Conservation (phyloP, 2,113 vertebrate genomes). For the Motacilla tschutschensis region DNA sequence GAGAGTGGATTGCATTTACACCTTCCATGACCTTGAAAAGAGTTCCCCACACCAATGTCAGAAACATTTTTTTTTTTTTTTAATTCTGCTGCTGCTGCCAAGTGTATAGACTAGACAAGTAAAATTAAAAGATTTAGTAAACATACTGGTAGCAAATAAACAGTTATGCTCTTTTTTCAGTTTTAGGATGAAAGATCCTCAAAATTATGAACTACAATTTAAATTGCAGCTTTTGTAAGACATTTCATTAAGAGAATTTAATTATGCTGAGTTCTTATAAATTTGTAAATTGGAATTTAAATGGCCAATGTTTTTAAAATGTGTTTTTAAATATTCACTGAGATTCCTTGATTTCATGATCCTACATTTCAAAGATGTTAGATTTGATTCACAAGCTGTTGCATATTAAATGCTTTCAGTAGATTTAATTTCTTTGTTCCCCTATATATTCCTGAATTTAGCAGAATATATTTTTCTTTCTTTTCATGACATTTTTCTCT, state of each 20-base stretch:
- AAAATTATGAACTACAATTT: not conserved
- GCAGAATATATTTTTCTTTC: not conserved
- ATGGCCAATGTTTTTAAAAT: not conserved
- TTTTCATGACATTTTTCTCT: not conserved
- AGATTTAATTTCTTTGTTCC: not conserved
- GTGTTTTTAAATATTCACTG: not conserved
- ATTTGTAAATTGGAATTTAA: not conserved
- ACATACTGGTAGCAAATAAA: not conserved
- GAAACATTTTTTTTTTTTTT: not conserved
- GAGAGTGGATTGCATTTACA: not conserved
- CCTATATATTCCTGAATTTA: not conserved
- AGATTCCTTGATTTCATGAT: not conserved
- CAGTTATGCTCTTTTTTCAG: not conserved
- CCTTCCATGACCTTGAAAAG: slow-evolving; percentile 64
- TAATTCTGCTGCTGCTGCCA: not conserved
- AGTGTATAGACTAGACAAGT: not conserved
- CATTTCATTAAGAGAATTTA: not conserved
- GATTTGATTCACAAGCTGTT: not conserved
- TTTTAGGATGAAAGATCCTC: not conserved
- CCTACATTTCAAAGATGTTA: not conserved
- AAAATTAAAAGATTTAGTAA: not conserved
- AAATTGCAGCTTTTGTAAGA: not conserved
- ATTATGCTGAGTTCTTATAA: not conserved
- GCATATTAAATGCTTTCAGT: not conserved
- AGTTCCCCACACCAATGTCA: not conserved